These are phyloP conservation scores for Brienomyrus longianalis DNA, from an alignment of 2,113 vertebrate species.

Conservation along the genomic window DNA sequence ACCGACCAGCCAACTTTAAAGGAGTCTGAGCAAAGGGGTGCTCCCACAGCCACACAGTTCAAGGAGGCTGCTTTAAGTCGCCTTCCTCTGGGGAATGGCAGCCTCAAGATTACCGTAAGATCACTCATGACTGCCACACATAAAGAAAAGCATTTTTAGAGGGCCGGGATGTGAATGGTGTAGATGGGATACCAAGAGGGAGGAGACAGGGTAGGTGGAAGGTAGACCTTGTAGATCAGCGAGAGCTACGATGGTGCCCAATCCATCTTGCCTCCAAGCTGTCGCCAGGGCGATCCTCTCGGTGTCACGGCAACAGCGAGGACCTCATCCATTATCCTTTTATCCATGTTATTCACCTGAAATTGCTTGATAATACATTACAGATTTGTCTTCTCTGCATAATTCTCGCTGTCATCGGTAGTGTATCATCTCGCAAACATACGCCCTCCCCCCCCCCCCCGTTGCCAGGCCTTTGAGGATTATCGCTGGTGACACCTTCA, in stretches of 20 bases:
- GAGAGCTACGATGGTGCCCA: slow-evolving; percentile 84
- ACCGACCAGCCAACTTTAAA: neutral
- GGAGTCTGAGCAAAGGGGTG: neutral
- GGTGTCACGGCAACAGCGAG: slow-evolving; percentile 86
- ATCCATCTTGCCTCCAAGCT: slow-evolving; percentile 98
- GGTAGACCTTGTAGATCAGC: slow-evolving; percentile 84
- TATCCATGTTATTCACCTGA: slow-evolving; percentile 89
- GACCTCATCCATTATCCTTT: slow-evolving; percentile 97
- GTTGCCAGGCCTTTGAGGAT: slow-evolving; percentile 87
- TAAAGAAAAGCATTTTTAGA: neutral
- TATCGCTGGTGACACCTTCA: slow-evolving; percentile 90
- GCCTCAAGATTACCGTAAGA: neutral
- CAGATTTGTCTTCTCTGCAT: slow-evolving; percentile 89
- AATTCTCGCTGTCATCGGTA: slow-evolving; percentile 93
- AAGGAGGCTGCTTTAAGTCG: neutral
- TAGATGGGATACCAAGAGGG: slow-evolving; percentile 42
- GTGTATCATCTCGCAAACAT: slow-evolving; percentile 92
- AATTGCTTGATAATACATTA: slow-evolving; percentile 97
- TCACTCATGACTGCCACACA: neutral
- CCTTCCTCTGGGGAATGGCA: neutral
- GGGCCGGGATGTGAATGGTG: neutral
- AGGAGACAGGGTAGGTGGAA: slow-evolving; percentile 26
- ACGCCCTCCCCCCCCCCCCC: slow-evolving; percentile 65
- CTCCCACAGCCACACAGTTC: neutral
- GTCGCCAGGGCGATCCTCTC: slow-evolving; percentile 80